phyloP scores from a whole-genome alignment of 2,888 invertebrate species.

The Conus canariensis region DNA sequence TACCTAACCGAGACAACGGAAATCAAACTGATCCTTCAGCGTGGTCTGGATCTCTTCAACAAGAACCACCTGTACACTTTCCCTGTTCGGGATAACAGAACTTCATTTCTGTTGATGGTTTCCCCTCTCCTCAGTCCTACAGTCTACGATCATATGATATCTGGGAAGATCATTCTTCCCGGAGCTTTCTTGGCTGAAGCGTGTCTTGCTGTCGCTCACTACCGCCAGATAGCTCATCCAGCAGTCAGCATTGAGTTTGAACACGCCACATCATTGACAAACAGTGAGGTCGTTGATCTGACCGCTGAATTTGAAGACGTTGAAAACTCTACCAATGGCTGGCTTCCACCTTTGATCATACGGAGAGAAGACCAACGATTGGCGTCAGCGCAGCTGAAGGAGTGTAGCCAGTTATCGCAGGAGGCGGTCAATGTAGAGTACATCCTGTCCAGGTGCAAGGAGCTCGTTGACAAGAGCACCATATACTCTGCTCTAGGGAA shows the following conservation, averaged over 20 bases:
- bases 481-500: slow-evolving; percentile 34
- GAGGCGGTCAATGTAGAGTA: slow-evolving; percentile 37
- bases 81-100: slow-evolving; percentile 38
- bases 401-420: slow-evolving; percentile 5
- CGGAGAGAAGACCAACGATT: slow-evolving; percentile 36
- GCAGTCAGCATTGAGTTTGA: slow-evolving; percentile 42
- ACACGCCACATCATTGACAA: slow-evolving; percentile 29
- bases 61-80: slow-evolving; percentile 20
- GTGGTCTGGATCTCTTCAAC: slow-evolving; percentile 43
- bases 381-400: slow-evolving; percentile 39
- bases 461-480: slow-evolving; percentile 39
- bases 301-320: slow-evolving; percentile 16
- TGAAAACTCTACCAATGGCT: background rate
- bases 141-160: slow-evolving; percentile 56
- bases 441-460: slow-evolving; percentile 36
- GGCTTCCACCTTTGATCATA: slow-evolving; percentile 2
- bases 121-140: slow-evolving; percentile 52
- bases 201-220: slow-evolving; percentile 51
- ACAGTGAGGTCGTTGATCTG: background rate
- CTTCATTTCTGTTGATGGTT: slow-evolving; percentile 44
- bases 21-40: slow-evolving; percentile 30
- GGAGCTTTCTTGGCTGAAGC: slow-evolving; percentile 58
- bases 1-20: slow-evolving; percentile 50
- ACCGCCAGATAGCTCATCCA: slow-evolving; percentile 17
- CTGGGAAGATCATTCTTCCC: slow-evolving; percentile 51